Base-by-base conservation (phyloP, 2,113 vertebrate genomes). In the Neoarius graeffei region DNA sequence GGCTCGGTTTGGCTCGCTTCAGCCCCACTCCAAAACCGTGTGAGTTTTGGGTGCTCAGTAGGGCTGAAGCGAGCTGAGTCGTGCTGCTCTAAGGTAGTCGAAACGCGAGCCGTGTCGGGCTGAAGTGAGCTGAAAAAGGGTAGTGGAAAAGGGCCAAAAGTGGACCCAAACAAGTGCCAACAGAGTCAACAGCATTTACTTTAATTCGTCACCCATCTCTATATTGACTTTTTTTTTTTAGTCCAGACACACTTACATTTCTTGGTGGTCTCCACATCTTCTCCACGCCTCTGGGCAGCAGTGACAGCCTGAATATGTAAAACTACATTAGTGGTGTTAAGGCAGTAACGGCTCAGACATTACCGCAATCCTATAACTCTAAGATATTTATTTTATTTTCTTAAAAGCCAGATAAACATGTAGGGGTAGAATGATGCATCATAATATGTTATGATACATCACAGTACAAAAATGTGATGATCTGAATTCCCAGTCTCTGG, bases 231-330 rank as follows among this genome's bases (percentile, higher is more conserved):
- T 42, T 42, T 42, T 42, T n/a, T 50, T n/a, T 71, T 13, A 56
- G 4, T 50, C 4, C 25, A 74, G 19, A 20, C 11, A 69, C 8
- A 23, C 84, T 86, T 86, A 90, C 91, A 93, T 88, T 91, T 89
- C 56, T 90, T 90, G 81, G 88, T 71, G n/a, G 91, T 92, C 77
- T 92, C 90, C 7, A 91, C 76, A 14, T 86, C 89, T 20, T 92
- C 86, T 48, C 91, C 90, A 19, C 89, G 82, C 62, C 54, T 89
- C 56, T 89, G 17, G 0, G 19, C 67, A 23, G 66, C 60, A 4
- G 57, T 35, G 19, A 90, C 17, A 30, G 89, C 89, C 90, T 92
- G 25, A 84, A 88, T 17, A 30, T 42, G 54, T 17, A 87, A 69
- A 81, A 57, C 30, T 57, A 2, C 54, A 67, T 85, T 76, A 85